Conservation (phyloP, 2,888 invertebrate genomes). For the Melanargia galathea region DNA sequence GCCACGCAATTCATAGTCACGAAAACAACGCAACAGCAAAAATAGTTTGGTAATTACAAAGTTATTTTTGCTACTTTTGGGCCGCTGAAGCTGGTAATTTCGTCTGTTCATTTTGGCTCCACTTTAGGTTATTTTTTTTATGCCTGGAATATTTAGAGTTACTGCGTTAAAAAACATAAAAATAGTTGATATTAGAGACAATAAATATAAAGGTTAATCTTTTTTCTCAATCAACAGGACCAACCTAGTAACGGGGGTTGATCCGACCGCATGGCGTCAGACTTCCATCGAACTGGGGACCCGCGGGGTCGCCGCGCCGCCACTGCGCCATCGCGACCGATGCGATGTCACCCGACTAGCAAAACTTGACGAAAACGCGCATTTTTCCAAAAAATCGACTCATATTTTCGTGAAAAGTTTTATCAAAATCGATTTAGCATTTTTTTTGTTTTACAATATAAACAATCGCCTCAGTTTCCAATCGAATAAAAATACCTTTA, state of each 20-base stretch:
- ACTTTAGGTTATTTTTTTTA: too few relatives aligned
- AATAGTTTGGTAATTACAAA: too few relatives aligned
- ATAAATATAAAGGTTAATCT: neutral
- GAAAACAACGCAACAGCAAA: too few relatives aligned
- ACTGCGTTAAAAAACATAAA: neutral
- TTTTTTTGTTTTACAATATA: conserved; percentile 10
- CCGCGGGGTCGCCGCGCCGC: neutral
- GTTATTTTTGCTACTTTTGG: too few relatives aligned
- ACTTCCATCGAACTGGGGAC: conserved; percentile 26
- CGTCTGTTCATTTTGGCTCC: too few relatives aligned
- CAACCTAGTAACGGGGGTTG: conserved; percentile 76
- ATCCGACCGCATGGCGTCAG: conserved; percentile 44
- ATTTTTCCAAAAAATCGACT: conserved; percentile 29
- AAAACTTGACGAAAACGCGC: conserved; percentile 27
- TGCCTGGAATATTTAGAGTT: too few relatives aligned
- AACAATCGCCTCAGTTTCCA: conserved; percentile 21
- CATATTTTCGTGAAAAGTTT: conserved; percentile 24
- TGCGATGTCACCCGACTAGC: conserved; percentile 12
- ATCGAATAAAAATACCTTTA: conserved; percentile 15
- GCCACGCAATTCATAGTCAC: too few relatives aligned
- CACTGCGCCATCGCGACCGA: conserved; percentile 10
- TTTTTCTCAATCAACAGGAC: conserved; percentile 52
- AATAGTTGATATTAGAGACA: too few relatives aligned
- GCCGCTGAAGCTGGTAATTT: too few relatives aligned
- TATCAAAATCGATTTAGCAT: conserved; percentile 26